Conservation (phyloP, 2,888 invertebrate genomes). For the Silvanus unidentatus region DNA sequence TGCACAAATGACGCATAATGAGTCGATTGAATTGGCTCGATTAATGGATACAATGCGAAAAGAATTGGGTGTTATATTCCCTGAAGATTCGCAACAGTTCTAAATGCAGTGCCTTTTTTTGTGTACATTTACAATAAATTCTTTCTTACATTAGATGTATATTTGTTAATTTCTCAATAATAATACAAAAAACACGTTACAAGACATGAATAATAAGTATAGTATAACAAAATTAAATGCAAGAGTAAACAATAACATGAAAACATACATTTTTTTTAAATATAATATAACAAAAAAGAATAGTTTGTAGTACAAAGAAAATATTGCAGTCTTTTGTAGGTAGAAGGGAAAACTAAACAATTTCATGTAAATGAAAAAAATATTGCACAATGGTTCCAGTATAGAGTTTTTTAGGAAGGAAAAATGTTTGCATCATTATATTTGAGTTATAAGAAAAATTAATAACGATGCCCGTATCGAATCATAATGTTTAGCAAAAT, state of each 20-base stretch:
- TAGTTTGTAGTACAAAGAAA: slow-evolving; percentile 7
- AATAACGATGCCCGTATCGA: too few relatives aligned
- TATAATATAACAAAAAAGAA: slow-evolving; percentile 11
- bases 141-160: slow-evolving; percentile 14
- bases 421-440: too few relatives aligned
- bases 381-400: slow-evolving; percentile 23
- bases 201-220: slow-evolving; percentile 16
- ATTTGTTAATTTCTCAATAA: slow-evolving; percentile 12
- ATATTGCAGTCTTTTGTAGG: slow-evolving; percentile 27
- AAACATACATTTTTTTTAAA: neutral
- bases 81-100: slow-evolving; percentile 26
- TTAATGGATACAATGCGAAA: slow-evolving; percentile 67
- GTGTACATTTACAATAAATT: neutral
- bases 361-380: slow-evolving; percentile 18
- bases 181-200: slow-evolving; percentile 24
- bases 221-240: slow-evolving; percentile 18
- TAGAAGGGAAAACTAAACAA: slow-evolving; percentile 10
- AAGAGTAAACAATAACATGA: slow-evolving; percentile 22
- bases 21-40: slow-evolving; percentile 63
- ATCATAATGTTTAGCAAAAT: neutral
- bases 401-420: neutral
- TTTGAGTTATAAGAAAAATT: too few relatives aligned
- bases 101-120: slow-evolving; percentile 5
- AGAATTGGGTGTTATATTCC: slow-evolving; percentile 27
- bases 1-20: slow-evolving; percentile 59